Percentiles rank a stretch among this genome's conserved stretches.
Evolutionary conservation across 2,888 invertebrate species (phyloP).

Genomic region (Meganola albula): DNA sequence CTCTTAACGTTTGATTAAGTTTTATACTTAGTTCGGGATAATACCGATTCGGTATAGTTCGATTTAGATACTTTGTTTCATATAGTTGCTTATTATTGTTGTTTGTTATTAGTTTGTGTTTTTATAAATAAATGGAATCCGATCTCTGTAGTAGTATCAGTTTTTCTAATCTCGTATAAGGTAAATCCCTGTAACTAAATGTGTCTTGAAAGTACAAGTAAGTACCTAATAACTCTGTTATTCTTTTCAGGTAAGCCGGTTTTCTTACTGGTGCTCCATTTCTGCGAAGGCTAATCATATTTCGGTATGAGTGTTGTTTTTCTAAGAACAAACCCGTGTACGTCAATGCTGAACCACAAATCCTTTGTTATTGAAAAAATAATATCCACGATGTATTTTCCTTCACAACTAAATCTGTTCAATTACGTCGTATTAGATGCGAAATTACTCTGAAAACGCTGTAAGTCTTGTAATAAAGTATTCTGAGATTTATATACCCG

Average conservation of each 20-base stretch:
- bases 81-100: too few relatives aligned
- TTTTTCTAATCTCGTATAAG: too few relatives aligned
- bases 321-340: slow-evolving; percentile 32
- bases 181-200: too few relatives aligned
- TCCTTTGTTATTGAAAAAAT: slow-evolving; percentile 31
- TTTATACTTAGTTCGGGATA: too few relatives aligned
- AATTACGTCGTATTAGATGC: slow-evolving; percentile 38
- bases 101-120: too few relatives aligned
- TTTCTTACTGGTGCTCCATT: slow-evolving; percentile 31
- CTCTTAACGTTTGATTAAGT: too few relatives aligned
- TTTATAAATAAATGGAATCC: too few relatives aligned
- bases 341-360: slow-evolving; percentile 33
- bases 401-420: slow-evolving; percentile 27
- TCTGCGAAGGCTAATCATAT: slow-evolving; percentile 29
- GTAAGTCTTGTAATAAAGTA: slow-evolving; percentile 25
- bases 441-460: slow-evolving; percentile 33
- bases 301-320: slow-evolving; percentile 37
- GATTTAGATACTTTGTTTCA: too few relatives aligned
- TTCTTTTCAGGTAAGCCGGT: slow-evolving; percentile 47
- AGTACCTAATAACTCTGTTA: slow-evolving; percentile 17
- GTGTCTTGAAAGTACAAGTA: too few relatives aligned
- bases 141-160: too few relatives aligned
- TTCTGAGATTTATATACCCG: slow-evolving; percentile 26
- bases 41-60: too few relatives aligned
- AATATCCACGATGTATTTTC: slow-evolving; percentile 19